Evolutionary conservation across 2,888 invertebrate genomes (phyloP).

Genomic region (Apeira syringaria): DNA sequence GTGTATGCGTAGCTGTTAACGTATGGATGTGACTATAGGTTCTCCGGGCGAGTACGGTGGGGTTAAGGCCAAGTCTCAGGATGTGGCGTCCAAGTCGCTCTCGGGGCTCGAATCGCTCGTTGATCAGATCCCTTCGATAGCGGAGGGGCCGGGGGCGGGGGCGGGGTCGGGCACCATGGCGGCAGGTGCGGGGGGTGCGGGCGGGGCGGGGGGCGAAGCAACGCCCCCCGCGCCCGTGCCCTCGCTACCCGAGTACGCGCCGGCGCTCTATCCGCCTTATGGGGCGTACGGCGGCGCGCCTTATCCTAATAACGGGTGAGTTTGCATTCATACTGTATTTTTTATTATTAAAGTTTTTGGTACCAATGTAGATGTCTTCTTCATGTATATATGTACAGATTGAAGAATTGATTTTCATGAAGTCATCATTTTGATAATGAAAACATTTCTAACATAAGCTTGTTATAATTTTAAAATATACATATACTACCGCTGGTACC

Average conservation of each 20-base stretch:
- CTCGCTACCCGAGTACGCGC: conserved; percentile 54
- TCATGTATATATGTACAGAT: too few relatives aligned
- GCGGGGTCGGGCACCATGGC: conserved; percentile 39
- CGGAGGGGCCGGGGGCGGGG: conserved; percentile 82
- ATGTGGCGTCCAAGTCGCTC: conserved; percentile 93
- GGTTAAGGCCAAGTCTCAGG: conserved; percentile 82
- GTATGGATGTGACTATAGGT: conserved; percentile 35
- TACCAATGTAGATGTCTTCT: too few relatives aligned
- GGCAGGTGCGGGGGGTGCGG: conserved; percentile 76
- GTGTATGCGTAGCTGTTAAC: neutral
- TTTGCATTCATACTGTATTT: too few relatives aligned
- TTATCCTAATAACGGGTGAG: conserved; percentile 67
- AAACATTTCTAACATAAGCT: too few relatives aligned
- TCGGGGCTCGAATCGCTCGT: conserved; percentile 95
- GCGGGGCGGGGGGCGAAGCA: conserved; percentile 25
- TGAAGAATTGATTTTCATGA: too few relatives aligned
- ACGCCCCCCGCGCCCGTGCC: conserved; percentile 42
- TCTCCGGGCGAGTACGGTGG: conserved; percentile 72
- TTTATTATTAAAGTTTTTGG: too few relatives aligned
- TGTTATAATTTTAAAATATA: too few relatives aligned
- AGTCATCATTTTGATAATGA: too few relatives aligned
- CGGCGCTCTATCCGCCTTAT: conserved; percentile 65
- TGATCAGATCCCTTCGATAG: conserved; percentile 95
- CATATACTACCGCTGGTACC: too few relatives aligned
- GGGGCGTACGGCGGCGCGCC: conserved; percentile 59